Percentiles rank a stretch among this genome's conserved stretches.
Conservation (phyloP, 2,888 invertebrate genomes). For the Tetramorium bicarinatum region DNA sequence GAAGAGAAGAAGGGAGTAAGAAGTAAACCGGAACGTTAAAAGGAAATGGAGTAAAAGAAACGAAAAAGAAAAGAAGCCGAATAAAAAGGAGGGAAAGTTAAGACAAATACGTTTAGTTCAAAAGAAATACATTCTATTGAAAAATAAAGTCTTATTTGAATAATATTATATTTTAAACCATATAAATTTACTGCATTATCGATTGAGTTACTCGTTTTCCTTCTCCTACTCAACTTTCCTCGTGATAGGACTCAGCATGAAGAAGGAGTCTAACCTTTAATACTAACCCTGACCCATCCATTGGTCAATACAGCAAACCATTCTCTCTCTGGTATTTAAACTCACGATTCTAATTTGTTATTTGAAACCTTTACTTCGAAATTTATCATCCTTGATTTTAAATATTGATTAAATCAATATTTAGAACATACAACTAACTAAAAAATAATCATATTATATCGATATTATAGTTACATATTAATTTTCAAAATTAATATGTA, state of each 20-base stretch:
- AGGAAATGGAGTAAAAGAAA: too few species aligned
- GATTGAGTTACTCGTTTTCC: too few species aligned
- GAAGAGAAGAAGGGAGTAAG: not conserved
- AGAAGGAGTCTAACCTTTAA: constrained; percentile 53
- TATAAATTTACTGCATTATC: too few species aligned
- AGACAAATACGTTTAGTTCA: not conserved
- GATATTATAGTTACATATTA: not conserved
- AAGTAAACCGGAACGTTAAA: not conserved
- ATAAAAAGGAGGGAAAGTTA: not conserved
- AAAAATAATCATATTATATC: too few species aligned
- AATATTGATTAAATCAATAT: constrained; percentile 1
- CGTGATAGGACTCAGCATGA: too few species aligned
- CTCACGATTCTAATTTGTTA: not conserved
- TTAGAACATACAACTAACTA: not conserved
- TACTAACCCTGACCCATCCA: constrained; percentile 80
- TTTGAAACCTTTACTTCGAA: not conserved
- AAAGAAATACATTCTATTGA: not conserved
- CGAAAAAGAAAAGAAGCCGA: not conserved
- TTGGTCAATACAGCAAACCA: constrained; percentile 12
- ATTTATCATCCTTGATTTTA: not conserved
- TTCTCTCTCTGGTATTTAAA: constrained; percentile 4
- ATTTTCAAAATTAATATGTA: not conserved
- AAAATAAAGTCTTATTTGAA: not conserved
- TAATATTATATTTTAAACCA: too few species aligned
- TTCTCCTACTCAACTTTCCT: too few species aligned